Evolutionary conservation across 2,888 invertebrate genomes (phyloP).

Genomic region (Stenurella melanura): DNA sequence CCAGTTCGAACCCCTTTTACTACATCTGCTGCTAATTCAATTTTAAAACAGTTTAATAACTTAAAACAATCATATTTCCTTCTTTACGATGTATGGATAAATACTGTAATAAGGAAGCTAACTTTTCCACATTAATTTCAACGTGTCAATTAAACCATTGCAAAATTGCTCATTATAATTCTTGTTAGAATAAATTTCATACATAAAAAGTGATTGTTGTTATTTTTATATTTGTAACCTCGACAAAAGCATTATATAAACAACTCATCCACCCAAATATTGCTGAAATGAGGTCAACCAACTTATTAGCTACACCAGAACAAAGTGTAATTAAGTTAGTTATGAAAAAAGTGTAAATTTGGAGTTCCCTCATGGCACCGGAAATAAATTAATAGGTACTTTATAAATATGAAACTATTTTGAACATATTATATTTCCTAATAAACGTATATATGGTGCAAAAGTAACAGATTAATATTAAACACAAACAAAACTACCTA

Average conservation of each 20-base stretch:
- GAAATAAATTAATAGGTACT: background rate
- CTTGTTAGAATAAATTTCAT: background rate
- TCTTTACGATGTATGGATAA: background rate
- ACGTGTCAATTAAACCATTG: background rate
- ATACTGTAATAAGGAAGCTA: background rate
- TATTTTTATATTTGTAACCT: constrained; percentile 1
- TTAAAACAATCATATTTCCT: background rate
- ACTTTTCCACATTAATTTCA: background rate
- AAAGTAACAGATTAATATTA: no score
- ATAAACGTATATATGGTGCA: no score
- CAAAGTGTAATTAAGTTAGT: background rate
- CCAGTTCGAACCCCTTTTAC: no score
- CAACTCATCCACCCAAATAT: background rate
- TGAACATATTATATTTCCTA: no score
- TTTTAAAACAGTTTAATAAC: no score
- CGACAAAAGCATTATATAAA: background rate
- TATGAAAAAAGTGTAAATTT: background rate
- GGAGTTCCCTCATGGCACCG: background rate
- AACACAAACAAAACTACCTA: no score
- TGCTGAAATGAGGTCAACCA: background rate
- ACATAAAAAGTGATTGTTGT: background rate
- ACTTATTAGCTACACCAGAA: background rate
- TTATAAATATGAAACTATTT: no score
- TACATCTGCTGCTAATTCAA: no score
- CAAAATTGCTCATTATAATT: background rate